A percentile compares a stretch with the other conserved stretches of the same genome.
phyloP scores from a whole-genome alignment of 2,113 vertebrate species.

The Leptobrachium ailaonicum region DNA sequence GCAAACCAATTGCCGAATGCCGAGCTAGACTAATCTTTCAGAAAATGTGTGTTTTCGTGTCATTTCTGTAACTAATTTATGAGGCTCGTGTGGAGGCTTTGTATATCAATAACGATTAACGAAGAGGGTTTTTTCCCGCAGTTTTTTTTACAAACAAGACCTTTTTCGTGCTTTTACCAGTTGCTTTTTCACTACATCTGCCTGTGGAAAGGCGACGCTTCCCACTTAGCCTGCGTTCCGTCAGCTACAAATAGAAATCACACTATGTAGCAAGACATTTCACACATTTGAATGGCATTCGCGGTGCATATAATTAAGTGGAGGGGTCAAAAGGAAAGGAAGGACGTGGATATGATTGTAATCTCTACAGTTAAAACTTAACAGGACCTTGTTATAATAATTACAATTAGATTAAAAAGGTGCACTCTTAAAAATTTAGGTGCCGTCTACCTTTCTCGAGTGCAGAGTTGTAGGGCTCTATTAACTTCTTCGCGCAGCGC shows the following conservation, averaged over 20 bases:
- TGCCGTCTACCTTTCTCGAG: too few relatives aligned
- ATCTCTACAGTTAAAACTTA: too few relatives aligned
- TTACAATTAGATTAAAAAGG: too few relatives aligned
- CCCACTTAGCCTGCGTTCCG: background rate
- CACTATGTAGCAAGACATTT: background rate
- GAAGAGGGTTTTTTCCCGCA: background rate
- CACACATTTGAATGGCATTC: background rate
- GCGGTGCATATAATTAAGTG: background rate
- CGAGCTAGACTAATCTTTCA: background rate
- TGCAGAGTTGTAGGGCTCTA: too few relatives aligned
- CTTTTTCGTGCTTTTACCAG: too few relatives aligned
- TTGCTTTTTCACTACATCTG: background rate
- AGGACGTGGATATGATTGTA: background rate
- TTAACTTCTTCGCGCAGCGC: too few relatives aligned
- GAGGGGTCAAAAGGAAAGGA: background rate
- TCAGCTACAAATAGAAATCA: background rate
- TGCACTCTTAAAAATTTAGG: too few relatives aligned
- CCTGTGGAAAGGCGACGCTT: background rate
- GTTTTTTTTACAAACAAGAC: background rate
- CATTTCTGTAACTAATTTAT: background rate
- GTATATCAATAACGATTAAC: background rate
- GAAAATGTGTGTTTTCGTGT: background rate
- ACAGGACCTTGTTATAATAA: too few relatives aligned
- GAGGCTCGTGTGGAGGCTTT: background rate
- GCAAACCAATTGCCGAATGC: too few relatives aligned